phyloP scores from a whole-genome alignment of 2,888 invertebrate species.

The Lithophane leautieri region DNA sequence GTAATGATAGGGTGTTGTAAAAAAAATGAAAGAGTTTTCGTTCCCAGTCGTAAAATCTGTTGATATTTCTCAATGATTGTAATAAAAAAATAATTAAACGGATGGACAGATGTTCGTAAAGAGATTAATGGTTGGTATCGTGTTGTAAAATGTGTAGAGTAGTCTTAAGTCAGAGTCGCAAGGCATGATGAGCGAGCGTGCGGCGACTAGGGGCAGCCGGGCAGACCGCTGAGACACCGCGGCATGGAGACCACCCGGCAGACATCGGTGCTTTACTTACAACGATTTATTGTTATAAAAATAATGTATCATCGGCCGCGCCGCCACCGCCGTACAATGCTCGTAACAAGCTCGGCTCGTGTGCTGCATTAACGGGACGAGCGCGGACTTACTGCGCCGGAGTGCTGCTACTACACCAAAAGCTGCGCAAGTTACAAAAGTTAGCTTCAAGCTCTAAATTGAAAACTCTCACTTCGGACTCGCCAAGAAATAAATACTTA shows the following conservation, averaged over 20 bases:
- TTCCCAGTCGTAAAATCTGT: slow-evolving; percentile 56
- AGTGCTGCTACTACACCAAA: slow-evolving; percentile 44
- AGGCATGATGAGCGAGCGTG: slow-evolving; percentile 68
- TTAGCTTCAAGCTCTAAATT: not conserved
- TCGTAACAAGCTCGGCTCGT: slow-evolving; percentile 85
- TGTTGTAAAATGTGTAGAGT: slow-evolving; percentile 60
- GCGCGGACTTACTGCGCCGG: slow-evolving; percentile 67
- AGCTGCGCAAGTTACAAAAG: slow-evolving; percentile 53
- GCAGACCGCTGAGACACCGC: slow-evolving; percentile 83
- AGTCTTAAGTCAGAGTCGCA: slow-evolving; percentile 67
- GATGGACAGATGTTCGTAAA: slow-evolving; percentile 50
- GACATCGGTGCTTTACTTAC: slow-evolving; percentile 87
- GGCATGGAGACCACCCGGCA: slow-evolving; percentile 80
- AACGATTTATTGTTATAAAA: slow-evolving; percentile 90
- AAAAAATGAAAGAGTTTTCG: slow-evolving; percentile 67
- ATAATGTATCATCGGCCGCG: slow-evolving; percentile 89
- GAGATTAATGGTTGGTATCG: slow-evolving; percentile 61
- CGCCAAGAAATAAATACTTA: not conserved
- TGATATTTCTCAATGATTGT: slow-evolving; percentile 48
- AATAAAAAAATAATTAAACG: slow-evolving; percentile 51
- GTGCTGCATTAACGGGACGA: slow-evolving; percentile 82
- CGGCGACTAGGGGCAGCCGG: slow-evolving; percentile 67
- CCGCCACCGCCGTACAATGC: slow-evolving; percentile 82
- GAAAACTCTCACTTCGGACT: not conserved
- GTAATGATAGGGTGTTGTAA: slow-evolving; percentile 66